Conservation (phyloP, 1,140 invertebrate genomes). For the Megalonaias nervosa region DNA sequence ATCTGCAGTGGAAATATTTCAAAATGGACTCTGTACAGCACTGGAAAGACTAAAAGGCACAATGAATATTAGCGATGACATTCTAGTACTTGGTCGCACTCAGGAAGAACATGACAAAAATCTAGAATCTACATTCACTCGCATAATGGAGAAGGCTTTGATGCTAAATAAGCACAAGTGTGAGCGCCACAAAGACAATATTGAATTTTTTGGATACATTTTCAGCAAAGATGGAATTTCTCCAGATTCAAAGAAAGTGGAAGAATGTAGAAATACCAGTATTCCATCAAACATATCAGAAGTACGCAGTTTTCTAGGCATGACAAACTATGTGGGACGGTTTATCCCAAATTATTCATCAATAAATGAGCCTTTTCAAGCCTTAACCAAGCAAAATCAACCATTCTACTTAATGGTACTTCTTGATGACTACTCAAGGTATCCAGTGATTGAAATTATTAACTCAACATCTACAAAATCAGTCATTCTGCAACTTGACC, state of each 20-base stretch:
- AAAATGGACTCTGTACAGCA: constrained; percentile 23
- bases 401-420: too few relatives aligned
- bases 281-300: constrained; percentile 28
- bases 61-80: constrained; percentile 43
- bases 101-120: constrained; percentile 48
- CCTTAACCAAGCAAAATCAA: not conserved
- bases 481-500: too few relatives aligned
- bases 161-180: constrained; percentile 31
- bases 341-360: constrained; percentile 1
- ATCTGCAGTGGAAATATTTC: constrained; percentile 45
- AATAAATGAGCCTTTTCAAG: not conserved
- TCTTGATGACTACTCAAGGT: too few relatives aligned
- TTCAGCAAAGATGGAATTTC: constrained; percentile 33
- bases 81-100: constrained; percentile 34
- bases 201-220: constrained; percentile 44
- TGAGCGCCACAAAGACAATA: constrained; percentile 8
- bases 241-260: constrained; percentile 30
- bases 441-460: too few relatives aligned
- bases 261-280: constrained; percentile 6
- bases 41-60: constrained; percentile 29
- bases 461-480: too few relatives aligned
- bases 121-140: constrained; percentile 38
- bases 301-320: constrained; percentile 45
- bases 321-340: constrained; percentile 11
- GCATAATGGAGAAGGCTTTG: constrained; percentile 38